Base-by-base conservation (phyloP, 2,797 vertebrate genomes). In the Galagoides demidoff region DNA sequence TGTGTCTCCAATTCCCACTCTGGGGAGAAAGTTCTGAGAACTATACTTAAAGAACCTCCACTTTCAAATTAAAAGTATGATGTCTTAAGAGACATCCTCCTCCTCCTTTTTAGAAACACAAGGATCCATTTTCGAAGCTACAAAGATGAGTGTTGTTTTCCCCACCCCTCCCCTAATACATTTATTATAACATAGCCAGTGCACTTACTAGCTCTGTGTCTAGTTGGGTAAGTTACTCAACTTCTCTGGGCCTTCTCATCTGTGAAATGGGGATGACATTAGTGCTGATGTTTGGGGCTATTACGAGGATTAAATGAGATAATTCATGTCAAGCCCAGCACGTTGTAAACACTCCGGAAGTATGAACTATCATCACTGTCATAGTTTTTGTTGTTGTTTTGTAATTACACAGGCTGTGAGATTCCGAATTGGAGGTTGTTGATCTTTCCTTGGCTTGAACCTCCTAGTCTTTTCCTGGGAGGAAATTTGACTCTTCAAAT, bases 391-490 rank as follows among this genome's bases (percentile, higher is more conserved):
- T 64, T 34, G 78, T 55, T 92, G 78, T 84, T 91, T 81, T 82
- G 37, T 76, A 78, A 94, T 85, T 76, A 74, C 9, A 25, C 3
- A 29, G 13, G 39, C 74, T 43, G 5, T 89, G 94, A 93, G 81
- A 64, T 74, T 90, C 87, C 71, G 77, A 11, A 82, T 2, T 17
- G 64, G 45, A 12, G 10, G 86, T 63, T 92, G 39, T 73, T 76
- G 23, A 34, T 73, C 64, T 96, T 71, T 85, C 63, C 91, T 52
- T 63, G 66, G 55, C 63, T 88, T 59, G 45, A 77, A 43, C 39
- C 12, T 83, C 83, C 93, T 63, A n/a, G 39, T 94, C 25, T 92
- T 96, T 96, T 82, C 77, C 27, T 68, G 17, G 83, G 93, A 95
- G 55, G 89, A 95, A 91, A 78, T 12, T 14, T 85, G 85, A 93